Percentiles rank a stretch among this genome's conserved stretches.
Conservation (phyloP, 2,888 invertebrate species). For the Diarsia rubi region DNA sequence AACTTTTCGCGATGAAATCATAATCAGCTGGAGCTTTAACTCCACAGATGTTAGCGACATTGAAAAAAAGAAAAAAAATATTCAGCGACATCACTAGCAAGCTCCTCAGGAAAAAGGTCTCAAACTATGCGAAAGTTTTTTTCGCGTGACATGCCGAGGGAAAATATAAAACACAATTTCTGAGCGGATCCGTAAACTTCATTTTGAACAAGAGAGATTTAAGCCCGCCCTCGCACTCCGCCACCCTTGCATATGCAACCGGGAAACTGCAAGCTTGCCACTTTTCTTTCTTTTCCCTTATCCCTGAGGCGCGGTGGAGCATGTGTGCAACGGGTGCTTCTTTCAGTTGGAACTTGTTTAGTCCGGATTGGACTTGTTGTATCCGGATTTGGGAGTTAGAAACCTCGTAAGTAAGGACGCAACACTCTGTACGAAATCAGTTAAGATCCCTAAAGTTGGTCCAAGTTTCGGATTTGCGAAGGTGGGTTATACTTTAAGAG, state of each 20-base stretch:
- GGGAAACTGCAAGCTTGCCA: conserved; percentile 75
- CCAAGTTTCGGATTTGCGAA: conserved; percentile 44
- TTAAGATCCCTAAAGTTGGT: conserved; percentile 68
- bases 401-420: conserved; percentile 77
- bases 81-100: conserved; percentile 60
- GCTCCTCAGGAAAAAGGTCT: conserved; percentile 73
- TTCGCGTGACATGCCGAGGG: conserved; percentile 78
- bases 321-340: conserved; percentile 85
- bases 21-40: conserved; percentile 50
- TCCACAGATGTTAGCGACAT: conserved; percentile 63
- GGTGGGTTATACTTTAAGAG: conserved; percentile 58
- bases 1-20: conserved; percentile 48
- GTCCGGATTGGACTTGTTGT: conserved; percentile 82
- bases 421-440: conserved; percentile 72
- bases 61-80: conserved; percentile 65
- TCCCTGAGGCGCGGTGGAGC: conserved; percentile 82
- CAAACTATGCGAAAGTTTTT: conserved; percentile 81
- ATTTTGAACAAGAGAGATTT: conserved; percentile 86
- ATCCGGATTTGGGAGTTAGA: conserved; percentile 82
- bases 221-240: conserved; percentile 70
- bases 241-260: conserved; percentile 83
- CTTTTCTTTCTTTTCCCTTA: conserved; percentile 79
- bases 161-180: conserved; percentile 87
- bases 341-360: conserved; percentile 87
- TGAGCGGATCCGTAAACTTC: conserved; percentile 86